Evolutionary conservation across 2,888 invertebrate species (phyloP), one percentile per base, ranked within the genome.

Genomic region (Chaetogeoica ovagalla): DNA sequence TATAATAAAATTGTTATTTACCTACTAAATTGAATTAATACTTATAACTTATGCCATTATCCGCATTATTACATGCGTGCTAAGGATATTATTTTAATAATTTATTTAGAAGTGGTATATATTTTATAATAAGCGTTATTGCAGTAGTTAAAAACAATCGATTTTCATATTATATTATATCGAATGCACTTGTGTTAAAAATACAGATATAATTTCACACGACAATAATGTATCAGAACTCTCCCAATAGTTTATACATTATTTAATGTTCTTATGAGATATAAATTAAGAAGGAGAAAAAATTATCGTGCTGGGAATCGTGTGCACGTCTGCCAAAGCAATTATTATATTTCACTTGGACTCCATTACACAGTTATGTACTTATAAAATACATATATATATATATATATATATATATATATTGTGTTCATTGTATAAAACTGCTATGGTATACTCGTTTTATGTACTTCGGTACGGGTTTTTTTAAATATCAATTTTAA

Each of bases 301-400:
- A 79, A 69, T 71, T 62, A 79, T 71, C 79, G 55, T 55, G 23
- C 62, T 70, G 63, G 63, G 23, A 70, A 79, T 71, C 70, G 79
- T 79, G 63, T 77, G 76, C 60, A 68, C 39, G 60, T 77, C 69
- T 79, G 79, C 79, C 79, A 79, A 79, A 79, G 55, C 79, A 48
- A 71, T 79, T 71, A 70, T 70, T 79, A 55, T 71, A 79, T 70
- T 79, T 70, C 70, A 71, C 70, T 70, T 63, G 76, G 69, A 77
- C 60, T 77, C 68, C 60, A 75, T 75, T 75, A 75, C 43, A 57
- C 66, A 23, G 39, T 65, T 74, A 74, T 65, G 39, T 48, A 48
- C 48, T 48, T 48, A 63, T 63, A 23, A 73, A 48, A 69, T 69
- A 23, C 8, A 65, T n/a, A 39, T 17, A 66, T 5, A 19, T 8